Conservation (phyloP, 2,888 invertebrate species). For the Synanthedon tipuliformis region DNA sequence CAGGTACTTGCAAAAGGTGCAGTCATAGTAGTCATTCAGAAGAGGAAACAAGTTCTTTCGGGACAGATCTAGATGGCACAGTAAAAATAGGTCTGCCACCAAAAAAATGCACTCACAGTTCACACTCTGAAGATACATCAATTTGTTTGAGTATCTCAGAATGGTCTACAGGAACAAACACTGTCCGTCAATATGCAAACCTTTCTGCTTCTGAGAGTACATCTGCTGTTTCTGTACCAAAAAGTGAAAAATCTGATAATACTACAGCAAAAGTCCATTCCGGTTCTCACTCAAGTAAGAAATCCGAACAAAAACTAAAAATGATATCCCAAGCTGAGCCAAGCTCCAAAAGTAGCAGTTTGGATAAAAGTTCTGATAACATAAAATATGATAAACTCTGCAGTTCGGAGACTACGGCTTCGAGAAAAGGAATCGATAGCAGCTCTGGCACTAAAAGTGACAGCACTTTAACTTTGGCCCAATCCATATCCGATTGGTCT, state of each 20-base stretch:
- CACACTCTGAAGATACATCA: conserved; percentile 88
- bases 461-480: conserved; percentile 80
- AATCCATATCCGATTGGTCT: conserved; percentile 87
- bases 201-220: conserved; percentile 77
- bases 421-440: conserved; percentile 66
- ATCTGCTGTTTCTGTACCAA: conserved; percentile 70
- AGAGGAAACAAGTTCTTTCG: conserved; percentile 80
- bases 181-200: conserved; percentile 83
- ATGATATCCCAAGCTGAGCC: conserved; percentile 55
- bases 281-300: conserved; percentile 63
- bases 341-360: conserved; percentile 71
- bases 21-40: conserved; percentile 81
- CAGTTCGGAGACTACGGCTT: conserved; percentile 70
- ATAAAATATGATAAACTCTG: conserved; percentile 72
- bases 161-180: conserved; percentile 89
- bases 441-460: conserved; percentile 83
- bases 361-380: conserved; percentile 66
- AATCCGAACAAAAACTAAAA: conserved; percentile 63
- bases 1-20: conserved; percentile 71
- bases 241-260: conserved; percentile 73
- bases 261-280: conserved; percentile 69
- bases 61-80: conserved; percentile 84
- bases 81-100: conserved; percentile 83
- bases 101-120: conserved; percentile 85
- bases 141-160: conserved; percentile 87